These are phyloP conservation scores for Sphaerophoria taeniata DNA, from an alignment of 2,888 invertebrate species.

Conservation along the genomic window DNA sequence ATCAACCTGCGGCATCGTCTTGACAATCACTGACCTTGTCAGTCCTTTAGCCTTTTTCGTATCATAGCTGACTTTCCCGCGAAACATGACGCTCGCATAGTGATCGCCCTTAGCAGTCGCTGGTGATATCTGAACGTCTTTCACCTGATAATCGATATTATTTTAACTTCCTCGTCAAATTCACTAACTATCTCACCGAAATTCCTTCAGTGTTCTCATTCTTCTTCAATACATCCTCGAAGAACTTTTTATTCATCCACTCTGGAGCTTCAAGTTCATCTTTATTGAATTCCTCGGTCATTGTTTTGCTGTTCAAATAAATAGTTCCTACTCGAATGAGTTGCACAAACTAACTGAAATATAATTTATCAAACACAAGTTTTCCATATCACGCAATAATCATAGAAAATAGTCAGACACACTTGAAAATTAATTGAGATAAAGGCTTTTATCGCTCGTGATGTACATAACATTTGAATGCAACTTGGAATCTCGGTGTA, in stretches of 20 bases:
- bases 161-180: background rate
- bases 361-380: background rate
- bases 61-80: slow-evolving; percentile 33
- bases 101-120: slow-evolving; percentile 63
- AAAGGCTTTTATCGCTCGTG: background rate
- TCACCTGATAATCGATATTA: background rate
- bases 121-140: slow-evolving; percentile 2
- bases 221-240: slow-evolving; percentile 69
- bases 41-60: background rate
- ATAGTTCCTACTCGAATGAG: background rate
- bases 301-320: background rate
- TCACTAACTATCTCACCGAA: slow-evolving; percentile 20
- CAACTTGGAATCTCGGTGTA: too few species aligned
- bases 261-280: slow-evolving; percentile 20
- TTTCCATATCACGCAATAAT: background rate
- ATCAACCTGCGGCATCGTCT: slow-evolving; percentile 35
- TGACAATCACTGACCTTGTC: background rate
- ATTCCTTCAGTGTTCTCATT: slow-evolving; percentile 55
- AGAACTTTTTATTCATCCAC: slow-evolving; percentile 76
- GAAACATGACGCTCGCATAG: slow-evolving; percentile 76
- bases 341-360: slow-evolving; percentile 3
- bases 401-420: background rate
- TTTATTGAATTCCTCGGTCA: background rate
- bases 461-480: background rate
- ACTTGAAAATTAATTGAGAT: slow-evolving; percentile 10